Percentiles rank a stretch among this genome's conserved stretches.
Evolutionary conservation across 2,797 vertebrate species (phyloP).

Genomic region (Tokudaia tokunoshimensis): DNA sequence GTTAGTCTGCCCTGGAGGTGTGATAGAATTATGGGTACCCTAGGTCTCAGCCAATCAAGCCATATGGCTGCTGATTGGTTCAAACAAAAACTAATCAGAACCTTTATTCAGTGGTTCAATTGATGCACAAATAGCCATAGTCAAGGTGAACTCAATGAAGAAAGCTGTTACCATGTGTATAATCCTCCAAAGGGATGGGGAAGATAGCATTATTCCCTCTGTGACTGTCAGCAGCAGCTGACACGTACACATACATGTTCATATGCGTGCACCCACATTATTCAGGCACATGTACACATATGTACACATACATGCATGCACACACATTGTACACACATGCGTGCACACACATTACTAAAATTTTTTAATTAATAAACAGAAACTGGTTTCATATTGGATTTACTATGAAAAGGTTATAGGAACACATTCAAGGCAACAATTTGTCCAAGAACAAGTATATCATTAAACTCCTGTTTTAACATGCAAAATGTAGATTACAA

Average conservation of each 20-base stretch:
- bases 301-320: no score
- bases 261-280: no score
- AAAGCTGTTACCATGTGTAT: not conserved
- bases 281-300: not conserved
- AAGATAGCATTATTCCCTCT: not conserved
- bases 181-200: not conserved
- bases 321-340: no score
- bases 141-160: slow-evolving; percentile 41
- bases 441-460: slow-evolving; percentile 63
- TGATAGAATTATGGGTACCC: slow-evolving; percentile 39
- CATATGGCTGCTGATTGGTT: slow-evolving; percentile 70
- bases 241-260: not conserved
- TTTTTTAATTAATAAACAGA: slow-evolving; percentile 44
- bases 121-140: slow-evolving; percentile 56
- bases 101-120: slow-evolving; percentile 52
- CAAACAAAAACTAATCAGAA: slow-evolving; percentile 72
- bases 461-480: slow-evolving; percentile 44
- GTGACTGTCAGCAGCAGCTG: not conserved
- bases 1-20: slow-evolving; percentile 64
- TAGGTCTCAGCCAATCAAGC: slow-evolving; percentile 51
- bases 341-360: not conserved
- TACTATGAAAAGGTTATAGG: not conserved
- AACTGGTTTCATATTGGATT: not conserved
- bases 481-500: not conserved
- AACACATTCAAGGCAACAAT: slow-evolving; percentile 26